Percentiles rank a stretch among this genome's conserved stretches.
phyloP scores from a whole-genome alignment of 2,888 invertebrate genomes.

The Pecten maximus region DNA sequence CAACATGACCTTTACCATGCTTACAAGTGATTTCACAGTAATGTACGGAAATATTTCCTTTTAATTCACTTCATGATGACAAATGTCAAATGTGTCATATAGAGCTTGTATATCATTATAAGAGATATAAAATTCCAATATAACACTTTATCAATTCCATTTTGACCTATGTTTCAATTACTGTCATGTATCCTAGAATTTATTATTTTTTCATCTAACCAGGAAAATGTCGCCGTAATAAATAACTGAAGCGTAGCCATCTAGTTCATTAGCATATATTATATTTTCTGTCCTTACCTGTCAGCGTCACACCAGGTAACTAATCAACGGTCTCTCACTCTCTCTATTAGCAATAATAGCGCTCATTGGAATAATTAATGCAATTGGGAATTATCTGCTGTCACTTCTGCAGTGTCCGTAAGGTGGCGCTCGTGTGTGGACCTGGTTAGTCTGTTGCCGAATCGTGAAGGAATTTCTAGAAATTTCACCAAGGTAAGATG shows the following conservation, averaged over 20 bases:
- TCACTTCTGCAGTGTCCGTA: constrained; percentile 22
- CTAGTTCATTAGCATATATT: constrained; percentile 15
- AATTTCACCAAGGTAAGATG: background rate
- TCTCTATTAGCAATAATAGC: constrained; percentile 16
- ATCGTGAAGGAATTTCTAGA: background rate
- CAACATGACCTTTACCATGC: background rate
- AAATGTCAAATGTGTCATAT: background rate
- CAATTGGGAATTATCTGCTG: background rate
- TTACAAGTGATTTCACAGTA: background rate
- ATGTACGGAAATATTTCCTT: background rate
- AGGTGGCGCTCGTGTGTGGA: constrained; percentile 35
- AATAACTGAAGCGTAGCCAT: constrained; percentile 10
- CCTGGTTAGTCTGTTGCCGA: background rate
- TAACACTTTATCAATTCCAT: background rate
- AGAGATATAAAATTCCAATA: background rate
- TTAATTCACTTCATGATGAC: background rate
- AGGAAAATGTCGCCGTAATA: background rate
- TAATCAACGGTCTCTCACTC: background rate
- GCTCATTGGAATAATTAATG: background rate
- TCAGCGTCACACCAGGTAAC: constrained; percentile 26
- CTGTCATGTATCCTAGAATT: constrained; percentile 5
- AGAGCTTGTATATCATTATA: background rate
- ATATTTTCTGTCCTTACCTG: constrained; percentile 32
- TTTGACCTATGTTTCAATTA: constrained; percentile 9
- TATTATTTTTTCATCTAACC: background rate